phyloP scores from a whole-genome alignment of 2,797 vertebrate genomes.

The Morelia viridis region DNA sequence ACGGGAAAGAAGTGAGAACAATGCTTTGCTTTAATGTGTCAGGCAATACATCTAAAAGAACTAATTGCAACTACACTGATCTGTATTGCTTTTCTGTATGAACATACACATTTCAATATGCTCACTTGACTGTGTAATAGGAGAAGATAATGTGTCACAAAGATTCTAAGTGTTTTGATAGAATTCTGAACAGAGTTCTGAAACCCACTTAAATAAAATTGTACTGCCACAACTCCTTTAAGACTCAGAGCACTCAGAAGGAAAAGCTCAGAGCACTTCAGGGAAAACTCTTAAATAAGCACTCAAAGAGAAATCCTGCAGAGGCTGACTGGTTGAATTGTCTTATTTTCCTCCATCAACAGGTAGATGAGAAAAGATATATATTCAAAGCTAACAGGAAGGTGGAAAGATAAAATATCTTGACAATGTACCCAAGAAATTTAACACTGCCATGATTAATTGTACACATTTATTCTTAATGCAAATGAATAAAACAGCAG shows the following conservation, averaged over 20 bases:
- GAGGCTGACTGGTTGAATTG: not conserved
- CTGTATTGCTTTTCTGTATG: not conserved
- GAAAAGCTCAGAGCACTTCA: too few species aligned
- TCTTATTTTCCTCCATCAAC: not conserved
- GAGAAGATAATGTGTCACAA: too few species aligned
- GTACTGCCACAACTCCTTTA: too few species aligned
- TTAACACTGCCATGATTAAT: not conserved
- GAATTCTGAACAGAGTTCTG: too few species aligned
- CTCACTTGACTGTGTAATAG: too few species aligned
- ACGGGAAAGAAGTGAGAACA: not conserved
- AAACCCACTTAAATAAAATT: too few species aligned
- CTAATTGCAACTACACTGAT: not conserved
- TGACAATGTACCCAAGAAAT: not conserved
- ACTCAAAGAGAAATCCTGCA: not conserved
- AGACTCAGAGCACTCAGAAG: too few species aligned
- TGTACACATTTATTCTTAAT: not conserved
- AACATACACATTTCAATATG: not conserved
- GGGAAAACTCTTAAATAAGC: too few species aligned
- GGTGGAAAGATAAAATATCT: not conserved
- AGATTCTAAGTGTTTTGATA: too few species aligned
- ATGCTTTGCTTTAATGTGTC: not conserved
- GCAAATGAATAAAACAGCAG: not conserved
- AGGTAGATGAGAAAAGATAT: not conserved
- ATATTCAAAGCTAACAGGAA: not conserved
- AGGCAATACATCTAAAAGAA: not conserved